phyloP scores from a whole-genome alignment of 2,888 invertebrate genomes.

The Lasioglossum villosulum region DNA sequence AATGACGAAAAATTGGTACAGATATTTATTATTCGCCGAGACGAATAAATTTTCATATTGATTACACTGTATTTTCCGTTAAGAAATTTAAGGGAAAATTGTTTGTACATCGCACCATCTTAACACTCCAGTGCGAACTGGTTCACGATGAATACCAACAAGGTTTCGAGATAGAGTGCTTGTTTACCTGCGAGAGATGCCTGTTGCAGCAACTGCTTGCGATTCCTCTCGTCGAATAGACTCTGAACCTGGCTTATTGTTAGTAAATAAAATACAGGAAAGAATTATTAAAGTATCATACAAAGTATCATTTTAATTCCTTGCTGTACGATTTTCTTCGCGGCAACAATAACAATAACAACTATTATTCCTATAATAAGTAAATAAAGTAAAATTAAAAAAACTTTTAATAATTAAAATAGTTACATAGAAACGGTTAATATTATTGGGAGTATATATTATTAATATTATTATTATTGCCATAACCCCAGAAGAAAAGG shows the following conservation, averaged over 20 bases:
- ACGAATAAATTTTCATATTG: not conserved
- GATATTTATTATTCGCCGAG: not conserved
- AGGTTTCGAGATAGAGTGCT: not conserved
- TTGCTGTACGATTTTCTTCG: no score
- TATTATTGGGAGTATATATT: no score
- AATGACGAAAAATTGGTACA: not conserved
- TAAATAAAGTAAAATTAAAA: no score
- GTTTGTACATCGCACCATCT: not conserved
- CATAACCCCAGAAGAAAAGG: not conserved
- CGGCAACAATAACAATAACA: no score
- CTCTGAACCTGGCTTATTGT: not conserved
- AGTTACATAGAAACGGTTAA: no score
- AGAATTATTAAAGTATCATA: no score
- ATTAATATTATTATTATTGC: no score
- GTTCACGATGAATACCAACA: constrained; percentile 3
- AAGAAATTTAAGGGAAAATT: not conserved
- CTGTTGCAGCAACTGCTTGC: not conserved
- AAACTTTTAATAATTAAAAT: no score
- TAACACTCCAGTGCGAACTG: not conserved
- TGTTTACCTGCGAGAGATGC: not conserved
- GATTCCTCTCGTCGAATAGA: not conserved
- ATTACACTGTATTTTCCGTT: not conserved
- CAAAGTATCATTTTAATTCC: no score
- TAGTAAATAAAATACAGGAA: not conserved
- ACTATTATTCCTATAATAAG: no score